Evolutionary conservation across 2,797 vertebrate species (phyloP).

Genomic region (Silurus aristotelis): DNA sequence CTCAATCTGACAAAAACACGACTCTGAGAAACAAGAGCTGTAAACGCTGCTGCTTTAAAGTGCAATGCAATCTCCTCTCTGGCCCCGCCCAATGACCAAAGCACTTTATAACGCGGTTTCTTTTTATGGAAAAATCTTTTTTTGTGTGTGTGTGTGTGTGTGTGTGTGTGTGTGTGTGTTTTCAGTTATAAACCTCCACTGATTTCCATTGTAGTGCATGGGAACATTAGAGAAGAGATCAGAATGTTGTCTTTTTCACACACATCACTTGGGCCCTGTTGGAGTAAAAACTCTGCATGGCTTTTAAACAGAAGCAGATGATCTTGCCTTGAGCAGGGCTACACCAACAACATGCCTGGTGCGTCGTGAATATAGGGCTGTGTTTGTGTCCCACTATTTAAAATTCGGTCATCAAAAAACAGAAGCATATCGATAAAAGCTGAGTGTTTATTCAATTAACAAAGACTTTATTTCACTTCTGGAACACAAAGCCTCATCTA

Average conservation of each 20-base stretch:
- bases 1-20: constrained; percentile 8
- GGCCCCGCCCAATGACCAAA: neutral
- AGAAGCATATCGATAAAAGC: neutral
- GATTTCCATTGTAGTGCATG: constrained; percentile 47
- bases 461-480: neutral
- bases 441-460: neutral
- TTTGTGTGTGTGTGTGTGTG: constrained; percentile 12
- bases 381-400: neutral
- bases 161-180: constrained; percentile 25
- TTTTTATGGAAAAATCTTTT: constrained; percentile 19
- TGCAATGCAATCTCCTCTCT: neutral
- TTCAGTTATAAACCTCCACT: constrained; percentile 26
- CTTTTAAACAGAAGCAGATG: constrained; percentile 16
- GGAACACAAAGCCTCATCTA: neutral
- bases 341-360: neutral
- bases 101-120: neutral
- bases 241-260: constrained; percentile 56
- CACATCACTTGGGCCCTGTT: constrained; percentile 29
- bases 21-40: neutral
- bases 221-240: constrained; percentile 26
- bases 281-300: constrained; percentile 12
- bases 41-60: neutral
- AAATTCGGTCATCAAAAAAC: neutral
- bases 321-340: neutral
- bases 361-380: neutral